These are phyloP conservation scores for Poeciliopsis turneri DNA, from an alignment of 2,797 vertebrate genomes.

Conservation along the genomic window DNA sequence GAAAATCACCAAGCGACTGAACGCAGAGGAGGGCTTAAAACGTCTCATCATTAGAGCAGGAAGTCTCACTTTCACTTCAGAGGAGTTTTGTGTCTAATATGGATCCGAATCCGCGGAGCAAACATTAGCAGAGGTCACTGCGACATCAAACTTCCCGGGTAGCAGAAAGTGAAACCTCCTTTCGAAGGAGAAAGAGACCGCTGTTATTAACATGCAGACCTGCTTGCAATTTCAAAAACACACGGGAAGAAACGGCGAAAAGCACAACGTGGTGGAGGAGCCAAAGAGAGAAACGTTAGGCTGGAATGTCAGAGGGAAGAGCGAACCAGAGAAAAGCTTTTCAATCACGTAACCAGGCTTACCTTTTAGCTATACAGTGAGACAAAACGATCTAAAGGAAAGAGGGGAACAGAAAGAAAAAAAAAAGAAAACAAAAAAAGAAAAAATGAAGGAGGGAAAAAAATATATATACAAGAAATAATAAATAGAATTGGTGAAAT, in stretches of 20 bases:
- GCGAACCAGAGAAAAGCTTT: slow-evolving; percentile 63
- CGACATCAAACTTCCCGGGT: slow-evolving; percentile 31
- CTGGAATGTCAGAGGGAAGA: slow-evolving; percentile 59
- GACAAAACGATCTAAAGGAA: slow-evolving; percentile 99
- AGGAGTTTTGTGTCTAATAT: slow-evolving; percentile 24
- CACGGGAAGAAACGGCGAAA: slow-evolving; percentile 55
- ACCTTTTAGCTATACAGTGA: slow-evolving; percentile 96
- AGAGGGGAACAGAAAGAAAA: slow-evolving; percentile 74
- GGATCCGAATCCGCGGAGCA: not conserved
- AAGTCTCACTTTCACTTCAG: slow-evolving; percentile 49
- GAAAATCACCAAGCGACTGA: slow-evolving; percentile 29
- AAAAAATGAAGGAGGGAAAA: slow-evolving; percentile 1
- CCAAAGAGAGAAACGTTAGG: slow-evolving; percentile 34
- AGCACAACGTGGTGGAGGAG: slow-evolving; percentile 27
- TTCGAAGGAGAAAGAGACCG: slow-evolving; percentile 8
- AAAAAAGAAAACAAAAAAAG: slow-evolving; percentile 39
- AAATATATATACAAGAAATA: slow-evolving; percentile 8
- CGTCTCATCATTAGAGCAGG: slow-evolving; percentile 20
- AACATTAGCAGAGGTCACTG: not conserved
- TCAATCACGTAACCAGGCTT: slow-evolving; percentile 87
- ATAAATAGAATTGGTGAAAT: slow-evolving; percentile 29
- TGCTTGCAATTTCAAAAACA: slow-evolving; percentile 68
- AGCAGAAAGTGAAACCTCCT: slow-evolving; percentile 55
- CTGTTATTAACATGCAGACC: slow-evolving; percentile 87
- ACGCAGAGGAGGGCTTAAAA: slow-evolving; percentile 26